phyloP scores from a whole-genome alignment of 2,113 vertebrate species.

The Chloroceryle aenea region DNA sequence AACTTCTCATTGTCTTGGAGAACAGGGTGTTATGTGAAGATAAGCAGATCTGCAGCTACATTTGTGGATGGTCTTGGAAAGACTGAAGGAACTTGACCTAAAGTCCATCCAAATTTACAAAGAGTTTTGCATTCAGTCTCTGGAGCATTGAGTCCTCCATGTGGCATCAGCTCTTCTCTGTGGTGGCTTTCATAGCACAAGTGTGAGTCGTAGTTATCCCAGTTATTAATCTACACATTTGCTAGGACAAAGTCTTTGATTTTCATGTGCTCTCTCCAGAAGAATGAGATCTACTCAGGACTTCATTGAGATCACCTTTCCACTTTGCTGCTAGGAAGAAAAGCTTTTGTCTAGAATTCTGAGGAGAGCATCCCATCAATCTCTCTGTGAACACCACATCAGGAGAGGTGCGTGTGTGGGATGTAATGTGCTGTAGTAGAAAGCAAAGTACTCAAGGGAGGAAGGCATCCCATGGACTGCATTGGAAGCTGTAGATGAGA shows the following conservation, averaged over 20 bases:
- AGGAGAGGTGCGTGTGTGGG: rapidly evolving
- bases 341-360: not conserved
- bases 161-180: not conserved
- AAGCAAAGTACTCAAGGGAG: not conserved
- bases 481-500: not conserved
- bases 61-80: not conserved
- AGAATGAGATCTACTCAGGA: not conserved
- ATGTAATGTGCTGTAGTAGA: not conserved
- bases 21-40: not conserved
- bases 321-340: not conserved
- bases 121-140: not conserved
- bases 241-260: not conserved
- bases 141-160: not conserved
- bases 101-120: not conserved
- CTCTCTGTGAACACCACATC: not conserved
- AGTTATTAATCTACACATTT: not conserved
- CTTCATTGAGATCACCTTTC: not conserved
- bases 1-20: not conserved
- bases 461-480: not conserved
- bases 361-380: not conserved
- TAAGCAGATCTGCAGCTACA: rapidly evolving
- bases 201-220: rapidly evolving
- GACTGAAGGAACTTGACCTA: not conserved
- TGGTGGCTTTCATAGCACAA: rapidly evolving
- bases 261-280: not conserved